phyloP scores from a whole-genome alignment of 2,113 vertebrate genomes.

The Uropsilus gracilis region DNA sequence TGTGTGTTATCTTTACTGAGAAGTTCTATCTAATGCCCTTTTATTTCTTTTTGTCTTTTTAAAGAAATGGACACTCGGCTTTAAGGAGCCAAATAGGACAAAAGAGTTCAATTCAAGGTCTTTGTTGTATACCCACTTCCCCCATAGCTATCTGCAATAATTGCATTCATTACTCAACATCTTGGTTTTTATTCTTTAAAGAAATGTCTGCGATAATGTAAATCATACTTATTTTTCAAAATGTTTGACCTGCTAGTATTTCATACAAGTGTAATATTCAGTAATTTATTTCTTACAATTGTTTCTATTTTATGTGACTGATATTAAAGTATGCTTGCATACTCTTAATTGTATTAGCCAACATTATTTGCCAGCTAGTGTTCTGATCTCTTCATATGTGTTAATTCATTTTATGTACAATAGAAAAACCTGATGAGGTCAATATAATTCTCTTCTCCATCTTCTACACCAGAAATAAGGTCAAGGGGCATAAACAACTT shows the following conservation, averaged over 20 bases:
- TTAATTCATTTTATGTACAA: constrained; percentile 14
- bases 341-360: neutral
- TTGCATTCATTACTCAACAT: neutral
- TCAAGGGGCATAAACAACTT: neutral
- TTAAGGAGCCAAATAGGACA: neutral
- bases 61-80: neutral
- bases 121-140: neutral
- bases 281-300: constrained; percentile 2
- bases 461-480: constrained; percentile 9
- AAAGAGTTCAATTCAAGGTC: neutral
- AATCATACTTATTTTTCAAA: neutral
- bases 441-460: neutral
- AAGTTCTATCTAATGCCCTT: neutral
- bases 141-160: neutral
- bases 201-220: neutral
- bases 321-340: neutral
- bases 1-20: neutral
- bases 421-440: neutral
- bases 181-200: neutral
- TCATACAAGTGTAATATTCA: neutral
- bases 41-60: neutral
- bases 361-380: neutral
- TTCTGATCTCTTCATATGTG: neutral
- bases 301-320: neutral
- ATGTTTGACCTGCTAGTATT: neutral